A percentile compares a stretch with the other conserved stretches of the same genome.
phyloP scores from a whole-genome alignment of 2,113 vertebrate species.

The Centrocercus urophasianus region DNA sequence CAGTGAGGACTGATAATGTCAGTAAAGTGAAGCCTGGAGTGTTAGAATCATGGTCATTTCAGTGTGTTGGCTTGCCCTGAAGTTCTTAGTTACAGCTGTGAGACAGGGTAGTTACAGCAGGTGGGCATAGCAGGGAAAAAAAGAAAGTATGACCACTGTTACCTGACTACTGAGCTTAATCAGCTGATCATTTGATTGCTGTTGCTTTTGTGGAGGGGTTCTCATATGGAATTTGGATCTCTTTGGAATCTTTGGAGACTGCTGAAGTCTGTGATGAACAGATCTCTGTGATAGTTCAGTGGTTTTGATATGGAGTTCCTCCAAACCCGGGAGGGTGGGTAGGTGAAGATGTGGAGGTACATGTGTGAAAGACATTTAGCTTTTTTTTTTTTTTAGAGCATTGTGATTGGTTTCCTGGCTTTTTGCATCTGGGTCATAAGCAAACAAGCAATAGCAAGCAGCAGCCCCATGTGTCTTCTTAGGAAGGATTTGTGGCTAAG shows the following conservation, averaged over 20 bases:
- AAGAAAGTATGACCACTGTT: background rate
- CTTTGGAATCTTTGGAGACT: too few species aligned
- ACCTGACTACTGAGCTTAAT: background rate
- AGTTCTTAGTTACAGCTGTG: fast-evolving
- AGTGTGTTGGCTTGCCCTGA: background rate
- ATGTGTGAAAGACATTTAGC: background rate
- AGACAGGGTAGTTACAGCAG: background rate
- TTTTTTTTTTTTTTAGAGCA: background rate
- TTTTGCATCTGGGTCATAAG: background rate
- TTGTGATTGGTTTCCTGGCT: background rate
- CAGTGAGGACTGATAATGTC: background rate
- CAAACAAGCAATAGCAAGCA: background rate
- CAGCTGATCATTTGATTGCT: background rate
- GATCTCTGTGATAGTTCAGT: background rate
- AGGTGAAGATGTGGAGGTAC: background rate
- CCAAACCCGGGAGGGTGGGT: background rate
- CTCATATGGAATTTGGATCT: background rate
- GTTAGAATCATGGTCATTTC: background rate
- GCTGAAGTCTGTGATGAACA: background rate
- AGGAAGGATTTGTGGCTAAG: background rate
- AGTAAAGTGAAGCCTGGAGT: background rate
- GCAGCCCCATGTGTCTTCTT: background rate
- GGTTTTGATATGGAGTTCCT: background rate
- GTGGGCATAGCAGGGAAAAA: background rate
- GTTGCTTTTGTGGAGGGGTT: background rate